Percentiles rank a stretch among this genome's conserved stretches.
Evolutionary conservation across 2,113 vertebrate genomes (phyloP).

Genomic region (Mobula birostris): DNA sequence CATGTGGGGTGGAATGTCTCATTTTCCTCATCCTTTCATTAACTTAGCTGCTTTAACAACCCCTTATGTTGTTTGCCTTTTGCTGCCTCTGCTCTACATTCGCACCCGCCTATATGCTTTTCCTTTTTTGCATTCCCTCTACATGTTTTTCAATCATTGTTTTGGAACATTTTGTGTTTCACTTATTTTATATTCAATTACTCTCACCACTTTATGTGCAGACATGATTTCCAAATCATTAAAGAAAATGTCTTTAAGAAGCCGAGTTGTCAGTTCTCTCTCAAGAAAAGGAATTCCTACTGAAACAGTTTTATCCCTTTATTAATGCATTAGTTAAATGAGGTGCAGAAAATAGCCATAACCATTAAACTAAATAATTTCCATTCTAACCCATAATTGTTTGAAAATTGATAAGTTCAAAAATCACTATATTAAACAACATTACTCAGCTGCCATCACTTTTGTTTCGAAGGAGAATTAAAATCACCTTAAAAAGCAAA

Average conservation of each 20-base stretch:
- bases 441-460: not conserved
- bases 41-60: not conserved
- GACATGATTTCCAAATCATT: not conserved
- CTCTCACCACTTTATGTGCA: not conserved
- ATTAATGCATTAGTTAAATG: not conserved
- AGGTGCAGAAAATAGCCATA: not conserved
- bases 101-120: not conserved
- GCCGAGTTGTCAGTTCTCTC: not conserved
- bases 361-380: not conserved
- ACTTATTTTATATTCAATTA: not conserved
- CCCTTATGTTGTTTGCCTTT: not conserved
- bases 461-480: not conserved
- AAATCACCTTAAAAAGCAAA: not conserved
- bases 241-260: not conserved
- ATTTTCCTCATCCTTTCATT: not conserved
- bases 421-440: not conserved
- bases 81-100: not conserved
- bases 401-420: not conserved
- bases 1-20: not conserved
- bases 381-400: not conserved
- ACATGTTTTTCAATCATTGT: not conserved
- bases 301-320: not conserved
- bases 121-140: not conserved
- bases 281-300: not conserved
- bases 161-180: not conserved